Evolutionary conservation across 2,797 vertebrate species (phyloP).

Genomic region (Leucoraja ocellata): DNA sequence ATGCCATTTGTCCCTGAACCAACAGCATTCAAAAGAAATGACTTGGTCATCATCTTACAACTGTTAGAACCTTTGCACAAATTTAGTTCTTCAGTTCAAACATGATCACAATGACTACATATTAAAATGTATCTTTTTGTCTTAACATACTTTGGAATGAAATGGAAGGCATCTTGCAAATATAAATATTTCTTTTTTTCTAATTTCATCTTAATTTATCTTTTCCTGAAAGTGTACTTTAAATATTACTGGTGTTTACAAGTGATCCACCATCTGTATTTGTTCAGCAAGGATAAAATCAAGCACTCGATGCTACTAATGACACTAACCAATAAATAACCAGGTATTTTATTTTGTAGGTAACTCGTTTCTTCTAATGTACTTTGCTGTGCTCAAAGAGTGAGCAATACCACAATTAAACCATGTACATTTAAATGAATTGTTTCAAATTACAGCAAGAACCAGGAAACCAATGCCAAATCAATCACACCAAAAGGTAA

Average conservation of each 20-base stretch:
- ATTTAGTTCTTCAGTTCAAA: background rate
- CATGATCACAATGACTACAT: background rate
- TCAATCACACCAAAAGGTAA: conserved; percentile 46
- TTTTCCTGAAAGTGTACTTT: background rate
- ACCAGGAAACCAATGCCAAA: conserved; percentile 54
- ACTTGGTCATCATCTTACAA: background rate
- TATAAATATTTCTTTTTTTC: background rate
- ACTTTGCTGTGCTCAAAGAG: conserved; percentile 42
- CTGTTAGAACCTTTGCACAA: background rate
- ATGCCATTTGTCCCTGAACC: background rate
- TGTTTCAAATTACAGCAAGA: conserved; percentile 54
- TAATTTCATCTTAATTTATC: background rate
- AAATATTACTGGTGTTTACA: background rate
- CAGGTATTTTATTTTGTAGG: background rate
- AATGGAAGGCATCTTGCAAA: background rate
- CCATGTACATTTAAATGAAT: conserved; percentile 50
- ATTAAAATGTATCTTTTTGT: background rate
- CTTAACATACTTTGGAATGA: background rate
- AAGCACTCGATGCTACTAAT: background rate
- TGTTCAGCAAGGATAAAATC: conserved; percentile 41
- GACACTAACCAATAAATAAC: background rate
- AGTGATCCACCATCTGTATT: background rate
- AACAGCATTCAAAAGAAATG: background rate
- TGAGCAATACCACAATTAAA: conserved; percentile 38
- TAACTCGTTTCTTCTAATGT: background rate